Evolutionary conservation across 2,113 vertebrate species (phyloP).

Genomic region (Leiothrix lutea): DNA sequence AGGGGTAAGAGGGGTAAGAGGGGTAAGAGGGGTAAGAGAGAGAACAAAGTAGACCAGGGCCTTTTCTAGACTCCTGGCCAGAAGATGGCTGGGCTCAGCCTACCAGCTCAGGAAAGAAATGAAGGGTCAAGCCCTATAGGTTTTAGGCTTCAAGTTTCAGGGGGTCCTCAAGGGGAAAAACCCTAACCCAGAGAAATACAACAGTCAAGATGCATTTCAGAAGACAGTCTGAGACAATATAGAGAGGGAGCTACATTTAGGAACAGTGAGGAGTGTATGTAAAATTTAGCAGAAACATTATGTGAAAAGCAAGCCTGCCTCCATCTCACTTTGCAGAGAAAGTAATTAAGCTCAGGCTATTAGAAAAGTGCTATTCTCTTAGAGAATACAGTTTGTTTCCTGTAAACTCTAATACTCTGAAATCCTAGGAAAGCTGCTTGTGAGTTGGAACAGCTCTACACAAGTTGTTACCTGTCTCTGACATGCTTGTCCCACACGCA

Average conservation of each 20-base stretch:
- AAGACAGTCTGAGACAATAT: neutral
- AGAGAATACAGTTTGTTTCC: neutral
- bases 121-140: too few species aligned
- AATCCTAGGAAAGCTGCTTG: neutral
- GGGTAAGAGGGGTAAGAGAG: too few species aligned
- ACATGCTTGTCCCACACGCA: neutral
- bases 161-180: too few species aligned
- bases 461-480: neutral
- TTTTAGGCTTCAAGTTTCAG: too few species aligned
- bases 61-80: too few species aligned
- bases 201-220: neutral
- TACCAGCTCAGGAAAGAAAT: too few species aligned
- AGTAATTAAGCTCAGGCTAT: neutral
- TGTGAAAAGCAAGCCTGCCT: neutral
- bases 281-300: neutral
- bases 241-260: neutral
- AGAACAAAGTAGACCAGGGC: too few species aligned
- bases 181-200: too few species aligned
- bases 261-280: accelerated
- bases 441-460: neutral
- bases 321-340: neutral
- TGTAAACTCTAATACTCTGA: neutral
- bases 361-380: neutral
- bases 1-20: too few species aligned
- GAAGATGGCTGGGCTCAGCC: too few species aligned